Evolutionary conservation across 2,888 invertebrate genomes (phyloP).

Genomic region (Frankliniella intonsa): DNA sequence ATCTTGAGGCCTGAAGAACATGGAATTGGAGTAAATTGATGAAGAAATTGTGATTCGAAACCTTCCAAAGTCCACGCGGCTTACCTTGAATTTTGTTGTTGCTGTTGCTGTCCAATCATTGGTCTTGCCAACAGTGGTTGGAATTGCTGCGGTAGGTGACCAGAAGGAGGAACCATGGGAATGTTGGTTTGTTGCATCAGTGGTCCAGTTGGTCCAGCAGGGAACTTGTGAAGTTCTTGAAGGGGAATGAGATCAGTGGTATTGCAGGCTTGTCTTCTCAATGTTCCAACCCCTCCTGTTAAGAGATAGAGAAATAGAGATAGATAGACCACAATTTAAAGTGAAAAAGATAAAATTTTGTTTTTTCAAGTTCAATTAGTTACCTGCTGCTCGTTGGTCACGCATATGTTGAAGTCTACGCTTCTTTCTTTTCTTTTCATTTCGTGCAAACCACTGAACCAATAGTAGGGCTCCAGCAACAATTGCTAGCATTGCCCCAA

Average conservation of each 20-base stretch:
- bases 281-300: background rate
- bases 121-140: background rate
- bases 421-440: constrained; percentile 15
- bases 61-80: no score
- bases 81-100: background rate
- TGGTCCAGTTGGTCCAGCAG: background rate
- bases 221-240: background rate
- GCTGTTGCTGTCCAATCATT: background rate
- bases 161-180: background rate
- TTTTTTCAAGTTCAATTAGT: background rate
- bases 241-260: background rate
- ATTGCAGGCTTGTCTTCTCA: background rate
- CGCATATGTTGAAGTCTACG: background rate
- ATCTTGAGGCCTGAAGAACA: no score
- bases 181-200: background rate
- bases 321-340: background rate
- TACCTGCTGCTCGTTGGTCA: background rate
- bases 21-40: no score
- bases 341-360: background rate
- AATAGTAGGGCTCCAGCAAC: background rate
- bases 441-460: background rate
- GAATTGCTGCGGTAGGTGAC: background rate
- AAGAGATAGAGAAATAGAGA: background rate
- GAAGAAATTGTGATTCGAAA: no score
- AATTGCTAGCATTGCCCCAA: background rate